phyloP scores from a whole-genome alignment of 2,888 invertebrate genomes.

The Watsonalla binaria region DNA sequence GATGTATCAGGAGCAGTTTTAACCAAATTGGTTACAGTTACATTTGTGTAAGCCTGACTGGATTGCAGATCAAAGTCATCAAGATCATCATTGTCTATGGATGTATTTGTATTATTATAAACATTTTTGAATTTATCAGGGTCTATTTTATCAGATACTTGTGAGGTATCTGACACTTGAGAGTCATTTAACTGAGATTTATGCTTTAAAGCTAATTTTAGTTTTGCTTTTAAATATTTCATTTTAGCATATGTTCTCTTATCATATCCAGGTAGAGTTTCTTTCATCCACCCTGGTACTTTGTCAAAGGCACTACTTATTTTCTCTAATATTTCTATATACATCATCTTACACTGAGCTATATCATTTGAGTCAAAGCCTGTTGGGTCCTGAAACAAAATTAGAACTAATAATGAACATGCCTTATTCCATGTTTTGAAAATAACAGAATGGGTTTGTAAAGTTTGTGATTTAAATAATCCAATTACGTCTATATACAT shows the following conservation, averaged over 20 bases:
- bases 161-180: constrained; percentile 18
- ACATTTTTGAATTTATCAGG: constrained; percentile 19
- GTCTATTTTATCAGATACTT: constrained; percentile 24
- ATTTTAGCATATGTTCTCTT: constrained; percentile 74
- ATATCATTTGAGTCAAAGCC: constrained; percentile 27
- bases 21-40: constrained; percentile 9
- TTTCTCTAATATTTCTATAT: constrained; percentile 81
- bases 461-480: no score
- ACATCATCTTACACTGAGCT: constrained; percentile 69
- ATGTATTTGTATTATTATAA: constrained; percentile 7
- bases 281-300: constrained; percentile 80
- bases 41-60: constrained; percentile 27
- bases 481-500: no score
- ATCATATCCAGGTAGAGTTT: constrained; percentile 81
- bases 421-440: no score
- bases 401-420: no score
- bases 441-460: no score
- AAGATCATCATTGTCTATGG: constrained; percentile 17
- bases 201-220: constrained; percentile 67
- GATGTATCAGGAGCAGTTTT: constrained; percentile 30
- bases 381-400: constrained; percentile 26
- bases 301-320: constrained; percentile 80
- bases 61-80: constrained; percentile 42
- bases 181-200: constrained; percentile 43
- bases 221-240: constrained; percentile 77